Base-by-base conservation (phyloP, 2,888 invertebrate species). In the Cheilosia pagana region DNA sequence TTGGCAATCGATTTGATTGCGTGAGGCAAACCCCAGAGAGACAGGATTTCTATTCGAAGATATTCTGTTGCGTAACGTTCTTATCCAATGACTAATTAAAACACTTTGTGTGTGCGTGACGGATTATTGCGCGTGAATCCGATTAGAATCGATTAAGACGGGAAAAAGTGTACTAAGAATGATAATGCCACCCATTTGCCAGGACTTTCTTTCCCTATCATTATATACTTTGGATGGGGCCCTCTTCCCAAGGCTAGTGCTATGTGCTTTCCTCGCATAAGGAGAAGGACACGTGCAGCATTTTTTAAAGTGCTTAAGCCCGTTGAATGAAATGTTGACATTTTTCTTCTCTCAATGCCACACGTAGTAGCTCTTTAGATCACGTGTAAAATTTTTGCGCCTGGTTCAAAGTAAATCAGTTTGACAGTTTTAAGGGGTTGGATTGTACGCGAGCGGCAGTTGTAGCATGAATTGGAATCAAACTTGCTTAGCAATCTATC, bases 251-350 rank as follows among this genome's bases (percentile, higher is more conserved):
- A 16, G 52, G 25, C 21, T 31, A n/a, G n/a, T n/a, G n/a, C n/a
- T n/a, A n/a, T n/a, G 21, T 43, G n/a, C 21, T 53, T n/a, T 19
- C 4, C 23, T 53, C 16, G 6, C 43, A n/a, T 16, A 35, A 14
- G 10, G 62, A n/a, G 12, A 35, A 14, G 10, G 62, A 52, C 72
- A 72, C 72, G 72, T 72, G 72, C 53, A 52, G 43, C 39, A 39
- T 21, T 52, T 41, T 52, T 52, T 19, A 50, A 35, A 10, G 10
- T 35, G 31, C 31, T 35, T 35, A 35, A 3, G 0, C 10, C 8
- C 2, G 8, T 35, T 12, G 35, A 35, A 35, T 35, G 35, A 12
- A 35, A 3, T 10, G 0, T 35, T 12, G 0, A 35, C 12, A 35
- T 4, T 10, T 35, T 35, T 35, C 2, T 35, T 35, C 12, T 3